A percentile compares a stretch with the other conserved stretches of the same genome.
Conservation (phyloP, 2,888 invertebrate species). For the Lochmaea crataegi region DNA sequence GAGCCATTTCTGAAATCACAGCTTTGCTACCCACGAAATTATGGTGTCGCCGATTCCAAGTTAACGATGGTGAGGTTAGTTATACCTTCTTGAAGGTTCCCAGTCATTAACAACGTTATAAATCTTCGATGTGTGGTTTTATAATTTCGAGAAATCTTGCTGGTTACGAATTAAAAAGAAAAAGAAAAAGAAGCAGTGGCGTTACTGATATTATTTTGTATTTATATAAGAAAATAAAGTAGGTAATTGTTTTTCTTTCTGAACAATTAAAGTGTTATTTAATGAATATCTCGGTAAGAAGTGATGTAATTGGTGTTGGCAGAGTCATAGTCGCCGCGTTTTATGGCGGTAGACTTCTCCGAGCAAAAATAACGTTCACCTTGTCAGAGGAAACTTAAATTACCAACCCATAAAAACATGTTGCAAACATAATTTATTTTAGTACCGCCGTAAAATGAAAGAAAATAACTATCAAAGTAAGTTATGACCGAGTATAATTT, state of each 20-base stretch:
- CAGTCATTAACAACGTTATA: constrained; percentile 32
- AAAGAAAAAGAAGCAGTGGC: constrained; percentile 18
- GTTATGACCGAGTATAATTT: constrained; percentile 55
- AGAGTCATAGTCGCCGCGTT: constrained; percentile 36
- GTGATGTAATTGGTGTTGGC: constrained; percentile 24
- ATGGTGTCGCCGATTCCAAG: constrained; percentile 58
- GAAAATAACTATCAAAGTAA: constrained; percentile 55
- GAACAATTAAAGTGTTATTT: not conserved
- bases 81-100: constrained; percentile 26
- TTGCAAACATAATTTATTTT: constrained; percentile 49
- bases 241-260: not conserved
- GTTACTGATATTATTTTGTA: not conserved
- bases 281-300: too few relatives aligned
- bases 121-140: constrained; percentile 38
- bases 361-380: constrained; percentile 49
- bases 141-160: constrained; percentile 28
- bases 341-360: constrained; percentile 39
- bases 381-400: constrained; percentile 42
- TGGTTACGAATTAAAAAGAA: constrained; percentile 12
- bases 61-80: constrained; percentile 29
- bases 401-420: constrained; percentile 45
- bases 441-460: constrained; percentile 46
- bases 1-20: constrained; percentile 65
- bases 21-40: constrained; percentile 65
- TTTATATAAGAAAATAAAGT: too few relatives aligned